phyloP scores from a whole-genome alignment of 2,113 vertebrate genomes.

The Ophiodon elongatus region DNA sequence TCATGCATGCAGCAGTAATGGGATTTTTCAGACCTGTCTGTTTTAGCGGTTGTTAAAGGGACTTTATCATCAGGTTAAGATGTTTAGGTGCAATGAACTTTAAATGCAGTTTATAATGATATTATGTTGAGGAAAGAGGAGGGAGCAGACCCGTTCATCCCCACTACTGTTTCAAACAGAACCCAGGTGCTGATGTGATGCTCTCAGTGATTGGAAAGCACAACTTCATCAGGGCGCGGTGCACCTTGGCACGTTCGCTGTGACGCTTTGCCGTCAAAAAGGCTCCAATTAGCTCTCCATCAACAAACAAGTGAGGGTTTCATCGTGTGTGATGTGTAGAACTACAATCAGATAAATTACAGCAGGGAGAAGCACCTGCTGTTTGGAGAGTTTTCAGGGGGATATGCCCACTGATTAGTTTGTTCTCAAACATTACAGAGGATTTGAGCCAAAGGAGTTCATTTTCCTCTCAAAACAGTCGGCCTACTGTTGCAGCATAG shows the following conservation, averaged over 20 bases:
- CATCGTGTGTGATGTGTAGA: constrained; percentile 41
- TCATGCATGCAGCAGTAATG: constrained; percentile 84
- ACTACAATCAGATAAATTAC: constrained; percentile 59
- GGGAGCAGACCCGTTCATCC: constrained; percentile 15
- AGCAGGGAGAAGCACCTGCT: constrained; percentile 60
- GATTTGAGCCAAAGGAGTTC: constrained; percentile 51
- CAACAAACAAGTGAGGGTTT: constrained; percentile 53
- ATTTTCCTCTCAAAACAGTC: constrained; percentile 62
- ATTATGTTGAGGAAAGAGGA: constrained; percentile 61
- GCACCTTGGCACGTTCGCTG: constrained; percentile 36
- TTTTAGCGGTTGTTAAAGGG: constrained; percentile 85
- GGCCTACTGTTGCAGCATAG: constrained; percentile 48
- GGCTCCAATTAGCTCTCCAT: constrained; percentile 71
- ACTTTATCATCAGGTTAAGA: constrained; percentile 84
- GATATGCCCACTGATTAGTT: constrained; percentile 66
- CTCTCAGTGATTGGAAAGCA: constrained; percentile 25
- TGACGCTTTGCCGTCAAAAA: constrained; percentile 55
- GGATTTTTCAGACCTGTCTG: constrained; percentile 68
- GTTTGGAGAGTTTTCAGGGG: constrained; percentile 64
- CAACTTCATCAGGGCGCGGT: constrained; percentile 33
- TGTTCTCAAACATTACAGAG: constrained; percentile 70
- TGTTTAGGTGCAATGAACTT: constrained; percentile 80
- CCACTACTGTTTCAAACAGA: constrained; percentile 22
- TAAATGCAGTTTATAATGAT: constrained; percentile 82
- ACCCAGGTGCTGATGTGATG: constrained; percentile 48